These are phyloP conservation scores for Amphilophus citrinellus DNA, from an alignment of 2,113 vertebrate genomes.

Conservation along the genomic window DNA sequence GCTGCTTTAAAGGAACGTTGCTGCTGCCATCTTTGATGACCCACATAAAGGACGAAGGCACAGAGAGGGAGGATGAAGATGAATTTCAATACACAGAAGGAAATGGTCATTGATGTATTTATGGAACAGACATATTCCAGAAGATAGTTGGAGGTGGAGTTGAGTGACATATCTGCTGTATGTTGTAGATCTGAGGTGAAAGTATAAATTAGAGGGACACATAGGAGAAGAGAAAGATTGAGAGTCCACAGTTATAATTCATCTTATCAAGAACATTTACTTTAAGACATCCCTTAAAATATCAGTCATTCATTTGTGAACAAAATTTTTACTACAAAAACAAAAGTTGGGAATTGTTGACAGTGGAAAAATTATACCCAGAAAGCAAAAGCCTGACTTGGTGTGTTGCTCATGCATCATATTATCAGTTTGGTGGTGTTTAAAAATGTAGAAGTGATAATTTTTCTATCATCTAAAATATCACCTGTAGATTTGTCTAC, in stretches of 20 bases:
- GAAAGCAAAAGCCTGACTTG: not conserved
- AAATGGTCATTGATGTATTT: not conserved
- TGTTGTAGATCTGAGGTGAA: too few species aligned
- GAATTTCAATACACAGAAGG: not conserved
- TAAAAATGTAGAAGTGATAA: not conserved
- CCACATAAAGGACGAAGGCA: not conserved
- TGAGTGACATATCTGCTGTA: too few species aligned
- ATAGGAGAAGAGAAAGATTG: too few species aligned
- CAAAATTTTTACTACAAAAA: not conserved
- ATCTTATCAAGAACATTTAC: too few species aligned
- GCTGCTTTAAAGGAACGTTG: rapidly evolving
- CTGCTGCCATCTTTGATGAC: not conserved
- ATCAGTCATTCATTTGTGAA: not conserved
- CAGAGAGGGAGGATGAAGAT: not conserved
- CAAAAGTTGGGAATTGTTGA: not conserved
- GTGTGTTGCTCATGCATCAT: not conserved
- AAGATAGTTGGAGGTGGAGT: too few species aligned
- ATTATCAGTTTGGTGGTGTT: not conserved
- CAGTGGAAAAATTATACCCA: not conserved
- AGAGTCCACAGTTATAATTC: not conserved
- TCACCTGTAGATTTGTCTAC: not conserved
- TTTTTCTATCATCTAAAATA: not conserved
- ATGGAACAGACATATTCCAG: too few species aligned
- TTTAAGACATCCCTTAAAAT: too few species aligned
- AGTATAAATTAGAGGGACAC: too few species aligned